Conservation (phyloP, 2,888 invertebrate species). For the Ramazzottius varieornatus region DNA sequence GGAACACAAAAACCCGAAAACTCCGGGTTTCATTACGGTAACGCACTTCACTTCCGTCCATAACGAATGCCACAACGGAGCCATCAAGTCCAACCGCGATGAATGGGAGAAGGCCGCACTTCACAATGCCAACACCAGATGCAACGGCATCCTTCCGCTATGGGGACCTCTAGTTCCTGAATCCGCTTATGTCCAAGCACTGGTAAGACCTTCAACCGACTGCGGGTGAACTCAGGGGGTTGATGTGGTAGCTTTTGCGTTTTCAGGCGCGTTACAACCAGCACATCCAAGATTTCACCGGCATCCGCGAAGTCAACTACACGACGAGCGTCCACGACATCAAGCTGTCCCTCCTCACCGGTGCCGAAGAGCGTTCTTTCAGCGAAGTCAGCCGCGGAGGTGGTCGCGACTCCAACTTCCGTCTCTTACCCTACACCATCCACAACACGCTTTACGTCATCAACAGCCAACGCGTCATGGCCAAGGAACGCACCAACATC, state of each 20-base stretch:
- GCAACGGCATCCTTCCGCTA: conserved; percentile 78
- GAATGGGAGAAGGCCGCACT: conserved; percentile 95
- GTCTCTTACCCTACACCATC: conserved; percentile 69
- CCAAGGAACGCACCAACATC: neutral
- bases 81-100: conserved; percentile 57
- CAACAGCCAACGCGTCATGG: conserved; percentile 26
- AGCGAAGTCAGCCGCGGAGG: conserved; percentile 83
- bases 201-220: no score
- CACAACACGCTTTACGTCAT: conserved; percentile 82
- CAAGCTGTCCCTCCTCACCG: conserved; percentile 57
- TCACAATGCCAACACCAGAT: conserved; percentile 89
- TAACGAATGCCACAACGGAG: conserved; percentile 89
- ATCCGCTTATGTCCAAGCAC: conserved; percentile 33
- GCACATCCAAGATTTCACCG: conserved; percentile 26
- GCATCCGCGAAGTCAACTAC: conserved; percentile 23
- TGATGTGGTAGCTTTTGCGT: neutral
- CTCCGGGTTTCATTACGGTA: conserved; percentile 60
- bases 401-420: conserved; percentile 85
- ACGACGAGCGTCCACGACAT: conserved; percentile 59
- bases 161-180: conserved; percentile 88
- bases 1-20: conserved; percentile 62
- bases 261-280: no score
- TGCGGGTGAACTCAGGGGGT: conserved; percentile 5
- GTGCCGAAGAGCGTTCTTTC: conserved; percentile 78
- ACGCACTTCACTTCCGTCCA: conserved; percentile 96